Evolutionary conservation across 2,113 vertebrate species (phyloP), one percentile per base, ranked within the genome.

Genomic region (Ranitomeya variabilis): DNA sequence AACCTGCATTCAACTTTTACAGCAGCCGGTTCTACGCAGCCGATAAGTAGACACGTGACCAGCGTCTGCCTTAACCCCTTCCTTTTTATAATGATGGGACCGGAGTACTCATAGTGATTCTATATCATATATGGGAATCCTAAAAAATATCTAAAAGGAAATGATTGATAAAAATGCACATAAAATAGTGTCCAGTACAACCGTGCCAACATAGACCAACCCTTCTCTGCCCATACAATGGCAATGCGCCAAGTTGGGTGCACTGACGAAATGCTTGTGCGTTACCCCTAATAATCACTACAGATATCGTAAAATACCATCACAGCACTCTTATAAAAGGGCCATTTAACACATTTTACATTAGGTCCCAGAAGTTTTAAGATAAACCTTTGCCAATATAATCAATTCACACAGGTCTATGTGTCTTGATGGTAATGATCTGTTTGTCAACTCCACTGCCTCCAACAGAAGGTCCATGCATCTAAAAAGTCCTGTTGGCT

Each of bases 1-100:
- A 89, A 89, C 87, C 67, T 67, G 81, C 26, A 69, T 78, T 64
- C 59, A 78, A n/a, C 8, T 59, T 89, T 89, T 88, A 83, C 80
- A 69, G 18, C 80, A 69, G 18, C 87, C 67, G 83, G 55, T 57
- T 55, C 62, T 82, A 83, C 62, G 59, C 18, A 83, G 8, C 59
- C 57, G 80, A 83, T 76, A 87, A 26, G 60, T 16, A 77, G 74
- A 54, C 51, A 80, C 62, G 86, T 78, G 73, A 69, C 69, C 57
- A 64, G 16, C 64, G 62, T 23, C 15, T 7, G 54, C 37, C 13
- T 31, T 76, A 73, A 81, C 64, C 19, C 74, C 77, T 87, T 80
- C 64, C 12, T 54, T 81, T 26, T 26, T 3, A 8, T 37, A 19
- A 15, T 18, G 21, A 57, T 2, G 26, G 15, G 26, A 12, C 13